Evolutionary conservation across 2,113 vertebrate species (phyloP).

Genomic region (Jaculus jaculus): DNA sequence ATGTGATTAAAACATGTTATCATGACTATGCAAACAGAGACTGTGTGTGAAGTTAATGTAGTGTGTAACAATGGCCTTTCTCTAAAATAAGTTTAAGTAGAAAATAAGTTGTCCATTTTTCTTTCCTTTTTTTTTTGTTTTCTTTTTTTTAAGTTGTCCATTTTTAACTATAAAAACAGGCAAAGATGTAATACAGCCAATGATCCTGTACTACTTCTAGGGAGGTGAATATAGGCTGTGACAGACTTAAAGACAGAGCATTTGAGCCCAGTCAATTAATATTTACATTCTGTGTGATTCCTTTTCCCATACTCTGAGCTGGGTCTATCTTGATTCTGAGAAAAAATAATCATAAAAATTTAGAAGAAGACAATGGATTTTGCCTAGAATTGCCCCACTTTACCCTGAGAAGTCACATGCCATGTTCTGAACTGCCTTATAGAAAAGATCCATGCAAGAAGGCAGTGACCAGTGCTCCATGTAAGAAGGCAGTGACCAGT

Average conservation of each 20-base stretch:
- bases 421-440: background rate
- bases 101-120: background rate
- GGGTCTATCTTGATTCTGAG: background rate
- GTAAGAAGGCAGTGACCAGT: too few species aligned
- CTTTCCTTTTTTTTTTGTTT: too few species aligned
- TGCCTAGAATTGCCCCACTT: background rate
- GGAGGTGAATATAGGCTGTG: background rate
- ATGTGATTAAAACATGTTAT: conserved; percentile 55
- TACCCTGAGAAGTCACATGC: background rate
- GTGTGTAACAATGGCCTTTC: background rate
- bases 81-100: background rate
- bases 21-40: conserved; percentile 1
- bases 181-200: background rate
- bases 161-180: background rate
- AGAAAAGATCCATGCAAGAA: background rate
- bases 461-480: background rate
- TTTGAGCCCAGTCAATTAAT: rapidly evolving
- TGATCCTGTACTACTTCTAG: background rate
- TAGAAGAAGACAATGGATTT: background rate
- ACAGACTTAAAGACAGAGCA: background rate
- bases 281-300: background rate
- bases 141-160: too few species aligned
- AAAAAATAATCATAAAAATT: background rate
- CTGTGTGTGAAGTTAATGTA: conserved; percentile 40
- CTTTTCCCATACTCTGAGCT: background rate